Base-by-base conservation (phyloP, 2,113 vertebrate species). In the Sceloporus tristichus region DNA sequence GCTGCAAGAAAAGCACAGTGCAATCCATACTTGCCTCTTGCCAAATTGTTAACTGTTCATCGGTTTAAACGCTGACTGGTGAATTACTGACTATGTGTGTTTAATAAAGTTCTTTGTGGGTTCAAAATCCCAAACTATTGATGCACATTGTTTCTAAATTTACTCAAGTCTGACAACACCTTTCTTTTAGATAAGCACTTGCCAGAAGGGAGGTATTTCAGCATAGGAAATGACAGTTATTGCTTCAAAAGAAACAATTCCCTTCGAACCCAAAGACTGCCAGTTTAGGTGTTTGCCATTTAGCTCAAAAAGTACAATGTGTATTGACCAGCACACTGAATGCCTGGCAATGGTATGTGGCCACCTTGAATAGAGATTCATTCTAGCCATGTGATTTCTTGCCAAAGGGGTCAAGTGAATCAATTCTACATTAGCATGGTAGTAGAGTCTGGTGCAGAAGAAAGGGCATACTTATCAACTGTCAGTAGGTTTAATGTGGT, bases 401-500 rank as follows among this genome's bases (percentile, higher is more conserved):
- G 85, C 85, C 62, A 87, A 78, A 42, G 27, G 21, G 85, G 42
- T 86, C 75, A 87, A 11, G 68, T 81, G 78, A 81, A 59, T 59
- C 78, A 38, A 73, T 87, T 70, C 78, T 56, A 87, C 80, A 87
- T 81, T 81, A 81, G 54, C 56, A 59, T 54, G 66, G 21, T 54
- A n/a, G 82, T 34, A n/a, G 85, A 23, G 85, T 68, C 74, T 62
- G 48, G 42, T 80, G 85, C 68, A 81, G 27, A 53, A 34, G 54
- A 81, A 80, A 62, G 16, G 42, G 66, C 77, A 70, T 54, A 38
- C 78, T 27, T 56, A 87, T 87, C 65, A 82, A 66, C 70, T 65
- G 71, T 66, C 79, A 76, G 86, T 71, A 76, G 79, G 79, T 82
- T 87, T 81, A 82, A 70, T 82, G 79, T 80, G 73, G 76, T 54